Percentiles rank a stretch among this genome's conserved stretches.
phyloP scores from a whole-genome alignment of 2,888 invertebrate genomes.

The Nephrotoma appendiculata region DNA sequence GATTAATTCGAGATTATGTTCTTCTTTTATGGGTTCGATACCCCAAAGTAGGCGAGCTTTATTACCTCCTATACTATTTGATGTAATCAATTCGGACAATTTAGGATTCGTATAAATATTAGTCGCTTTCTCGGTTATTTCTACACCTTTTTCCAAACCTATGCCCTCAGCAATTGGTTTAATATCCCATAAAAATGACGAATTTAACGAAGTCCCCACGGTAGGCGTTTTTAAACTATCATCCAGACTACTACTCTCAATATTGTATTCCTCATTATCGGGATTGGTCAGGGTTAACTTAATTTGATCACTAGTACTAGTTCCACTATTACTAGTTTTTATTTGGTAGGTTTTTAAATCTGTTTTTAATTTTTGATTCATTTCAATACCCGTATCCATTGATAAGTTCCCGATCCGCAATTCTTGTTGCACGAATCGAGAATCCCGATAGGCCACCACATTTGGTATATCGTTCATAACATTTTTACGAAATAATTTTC shows the following conservation, averaged over 20 bases:
- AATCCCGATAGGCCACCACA: constrained; percentile 28
- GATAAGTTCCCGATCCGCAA: constrained; percentile 29
- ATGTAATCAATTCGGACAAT: constrained; percentile 28
- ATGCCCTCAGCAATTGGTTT: constrained; percentile 28
- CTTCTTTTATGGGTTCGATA: constrained; percentile 29
- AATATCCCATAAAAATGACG: constrained; percentile 27
- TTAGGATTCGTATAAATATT: constrained; percentile 15
- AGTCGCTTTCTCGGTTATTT: constrained; percentile 16
- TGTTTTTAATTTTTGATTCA: constrained; percentile 20
- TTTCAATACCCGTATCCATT: constrained; percentile 31
- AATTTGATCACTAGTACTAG: constrained; percentile 14
- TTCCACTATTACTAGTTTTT: neutral
- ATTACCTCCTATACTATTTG: constrained; percentile 23
- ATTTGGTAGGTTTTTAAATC: constrained; percentile 14
- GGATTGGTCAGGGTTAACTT: constrained; percentile 28
- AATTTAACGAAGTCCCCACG: constrained; percentile 9
- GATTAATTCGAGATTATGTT: constrained; percentile 7
- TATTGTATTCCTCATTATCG: constrained; percentile 19
- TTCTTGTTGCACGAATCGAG: constrained; percentile 31
- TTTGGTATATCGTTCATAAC: constrained; percentile 29
- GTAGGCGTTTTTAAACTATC: constrained; percentile 8
- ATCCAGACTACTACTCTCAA: neutral
- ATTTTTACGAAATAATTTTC: constrained; percentile 9
- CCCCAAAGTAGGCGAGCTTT: constrained; percentile 24
- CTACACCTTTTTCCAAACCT: constrained; percentile 21